phyloP scores from a whole-genome alignment of 2,797 vertebrate species.

The Mergus octosetaceus region DNA sequence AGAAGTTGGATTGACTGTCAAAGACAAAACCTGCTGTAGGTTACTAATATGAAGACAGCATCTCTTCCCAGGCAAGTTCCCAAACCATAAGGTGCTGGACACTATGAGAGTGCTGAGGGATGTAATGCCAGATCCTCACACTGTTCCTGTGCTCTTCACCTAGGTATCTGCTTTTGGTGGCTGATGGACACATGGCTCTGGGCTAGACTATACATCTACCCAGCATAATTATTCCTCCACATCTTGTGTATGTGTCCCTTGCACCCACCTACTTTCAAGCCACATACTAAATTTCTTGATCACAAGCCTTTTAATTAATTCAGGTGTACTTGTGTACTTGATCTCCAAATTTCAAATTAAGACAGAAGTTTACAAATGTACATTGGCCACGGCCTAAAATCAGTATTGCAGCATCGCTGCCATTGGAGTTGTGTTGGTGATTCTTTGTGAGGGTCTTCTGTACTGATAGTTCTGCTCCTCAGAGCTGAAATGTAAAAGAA shows the following conservation, averaged over 20 bases:
- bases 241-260: not conserved
- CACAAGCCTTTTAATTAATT: not conserved
- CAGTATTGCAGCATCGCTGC: not conserved
- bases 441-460: not conserved
- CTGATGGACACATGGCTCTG: not conserved
- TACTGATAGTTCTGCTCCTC: not conserved
- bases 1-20: not conserved
- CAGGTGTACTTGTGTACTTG: not conserved
- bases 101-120: not conserved
- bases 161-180: not conserved
- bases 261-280: not conserved
- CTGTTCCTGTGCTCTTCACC: not conserved
- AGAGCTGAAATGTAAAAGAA: not conserved
- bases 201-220: not conserved
- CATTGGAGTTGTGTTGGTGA: not conserved
- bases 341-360: not conserved
- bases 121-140: not conserved
- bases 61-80: not conserved
- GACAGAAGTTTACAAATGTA: not conserved
- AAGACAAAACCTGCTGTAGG: not conserved
- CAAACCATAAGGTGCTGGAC: not conserved
- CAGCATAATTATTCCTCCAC: not conserved
- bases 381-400: not conserved
- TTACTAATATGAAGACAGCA: not conserved
- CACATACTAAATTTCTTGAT: not conserved